Conservation (phyloP, 2,888 invertebrate species). For the Pollenia amentaria region DNA sequence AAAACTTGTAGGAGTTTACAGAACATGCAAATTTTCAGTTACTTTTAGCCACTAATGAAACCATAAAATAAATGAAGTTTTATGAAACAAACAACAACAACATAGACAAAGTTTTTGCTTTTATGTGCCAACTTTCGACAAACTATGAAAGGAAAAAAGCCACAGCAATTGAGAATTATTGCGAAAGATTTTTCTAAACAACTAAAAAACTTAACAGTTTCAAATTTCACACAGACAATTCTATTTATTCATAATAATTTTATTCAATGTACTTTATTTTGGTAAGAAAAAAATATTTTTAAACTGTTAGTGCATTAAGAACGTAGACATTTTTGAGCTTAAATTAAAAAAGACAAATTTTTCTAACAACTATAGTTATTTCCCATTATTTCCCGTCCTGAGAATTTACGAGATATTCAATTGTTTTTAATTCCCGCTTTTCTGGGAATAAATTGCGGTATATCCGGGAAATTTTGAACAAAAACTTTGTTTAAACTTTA, state of each 20-base stretch:
- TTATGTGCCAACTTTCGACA: conserved; percentile 52
- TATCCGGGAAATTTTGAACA: no score
- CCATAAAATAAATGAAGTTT: conserved; percentile 72
- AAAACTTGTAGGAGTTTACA: conserved; percentile 43
- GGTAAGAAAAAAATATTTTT: neutral
- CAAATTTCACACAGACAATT: neutral
- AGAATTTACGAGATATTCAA: no score
- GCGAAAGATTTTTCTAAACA: conserved; percentile 48
- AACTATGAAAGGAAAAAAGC: conserved; percentile 30
- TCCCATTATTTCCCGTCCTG: no score
- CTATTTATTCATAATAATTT: conserved; percentile 26
- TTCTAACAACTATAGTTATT: no score
- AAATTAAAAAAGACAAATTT: no score
- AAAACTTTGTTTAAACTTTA: no score
- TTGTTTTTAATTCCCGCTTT: no score
- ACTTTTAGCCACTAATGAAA: conserved; percentile 69
- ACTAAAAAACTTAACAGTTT: conserved; percentile 21
- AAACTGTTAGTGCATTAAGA: neutral
- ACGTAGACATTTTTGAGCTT: neutral
- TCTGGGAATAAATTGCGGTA: no score
- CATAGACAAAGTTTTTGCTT: conserved; percentile 26
- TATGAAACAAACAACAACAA: conserved; percentile 64
- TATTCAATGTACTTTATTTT: conserved; percentile 1
- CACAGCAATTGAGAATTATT: conserved; percentile 69
- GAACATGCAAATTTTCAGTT: conserved; percentile 67